Conservation (phyloP, 2,113 vertebrate genomes). For the Ibidorhyncha struthersii region DNA sequence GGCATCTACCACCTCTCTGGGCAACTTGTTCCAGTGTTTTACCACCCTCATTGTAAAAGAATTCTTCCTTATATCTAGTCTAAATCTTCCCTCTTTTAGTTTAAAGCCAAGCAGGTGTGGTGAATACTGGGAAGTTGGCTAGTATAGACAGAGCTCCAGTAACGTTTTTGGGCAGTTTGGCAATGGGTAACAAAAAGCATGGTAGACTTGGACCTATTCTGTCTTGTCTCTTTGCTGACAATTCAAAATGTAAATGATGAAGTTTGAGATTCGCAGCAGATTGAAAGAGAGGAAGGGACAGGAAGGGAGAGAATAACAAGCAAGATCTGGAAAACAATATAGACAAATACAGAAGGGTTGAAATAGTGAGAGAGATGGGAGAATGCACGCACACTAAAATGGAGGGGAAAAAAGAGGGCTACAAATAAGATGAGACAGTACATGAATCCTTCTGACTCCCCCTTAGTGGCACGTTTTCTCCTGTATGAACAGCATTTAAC, state of each 20-base stretch:
- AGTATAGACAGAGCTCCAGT: not conserved
- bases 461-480: not conserved
- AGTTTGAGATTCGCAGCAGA: not conserved
- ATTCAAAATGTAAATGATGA: not conserved
- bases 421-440: not conserved
- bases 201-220: not conserved
- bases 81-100: not conserved
- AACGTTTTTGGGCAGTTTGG: not conserved
- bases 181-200: not conserved
- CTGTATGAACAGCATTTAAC: conserved; percentile 2
- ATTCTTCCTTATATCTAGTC: not conserved
- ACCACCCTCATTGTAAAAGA: not conserved
- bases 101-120: not conserved
- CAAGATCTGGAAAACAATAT: not conserved
- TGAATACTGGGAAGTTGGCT: not conserved
- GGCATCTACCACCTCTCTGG: not conserved
- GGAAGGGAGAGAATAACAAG: not conserved
- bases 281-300: not conserved
- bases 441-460: not conserved
- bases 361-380: not conserved
- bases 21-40: not conserved
- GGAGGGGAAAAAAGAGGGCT: not conserved
- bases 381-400: not conserved
- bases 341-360: not conserved
- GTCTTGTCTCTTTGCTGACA: not conserved